Percentiles rank a stretch among this genome's conserved stretches.
phyloP scores from a whole-genome alignment of 2,113 vertebrate species.

The Machaerirhynchus nigripectus region DNA sequence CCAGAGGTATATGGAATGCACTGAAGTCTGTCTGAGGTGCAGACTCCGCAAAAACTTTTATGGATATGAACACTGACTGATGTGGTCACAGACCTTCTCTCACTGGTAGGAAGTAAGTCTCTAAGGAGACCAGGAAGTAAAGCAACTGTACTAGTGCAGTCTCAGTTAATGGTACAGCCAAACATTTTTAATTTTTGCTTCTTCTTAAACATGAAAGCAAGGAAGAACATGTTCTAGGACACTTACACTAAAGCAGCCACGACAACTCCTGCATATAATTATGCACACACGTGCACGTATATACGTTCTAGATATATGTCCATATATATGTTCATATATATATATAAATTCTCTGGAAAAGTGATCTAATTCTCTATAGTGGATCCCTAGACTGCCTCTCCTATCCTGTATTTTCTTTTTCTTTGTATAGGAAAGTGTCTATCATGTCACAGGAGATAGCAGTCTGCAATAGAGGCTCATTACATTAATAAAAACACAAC shows the following conservation, averaged over 20 bases:
- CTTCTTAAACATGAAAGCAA: neutral
- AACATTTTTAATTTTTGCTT: neutral
- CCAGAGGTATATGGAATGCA: neutral
- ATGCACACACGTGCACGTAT: neutral
- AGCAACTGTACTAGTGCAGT: neutral
- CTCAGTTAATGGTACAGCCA: neutral
- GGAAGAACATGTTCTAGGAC: neutral
- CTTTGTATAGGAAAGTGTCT: neutral
- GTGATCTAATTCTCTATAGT: neutral
- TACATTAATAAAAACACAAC: neutral
- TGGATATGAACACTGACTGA: neutral
- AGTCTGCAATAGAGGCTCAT: neutral
- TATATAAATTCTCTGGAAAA: neutral
- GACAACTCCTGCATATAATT: rapidly evolving
- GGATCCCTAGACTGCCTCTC: neutral
- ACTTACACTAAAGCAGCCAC: neutral
- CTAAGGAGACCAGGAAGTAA: neutral
- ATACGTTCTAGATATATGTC: too few relatives aligned
- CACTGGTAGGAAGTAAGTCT: neutral
- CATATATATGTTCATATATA: too few relatives aligned
- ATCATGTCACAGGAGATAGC: rapidly evolving
- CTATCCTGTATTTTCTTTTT: neutral
- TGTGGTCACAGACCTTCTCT: neutral
- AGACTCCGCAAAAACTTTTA: neutral
- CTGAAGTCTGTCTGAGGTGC: neutral